phyloP scores from a whole-genome alignment of 2,888 invertebrate species.

The Volucella zonaria region DNA sequence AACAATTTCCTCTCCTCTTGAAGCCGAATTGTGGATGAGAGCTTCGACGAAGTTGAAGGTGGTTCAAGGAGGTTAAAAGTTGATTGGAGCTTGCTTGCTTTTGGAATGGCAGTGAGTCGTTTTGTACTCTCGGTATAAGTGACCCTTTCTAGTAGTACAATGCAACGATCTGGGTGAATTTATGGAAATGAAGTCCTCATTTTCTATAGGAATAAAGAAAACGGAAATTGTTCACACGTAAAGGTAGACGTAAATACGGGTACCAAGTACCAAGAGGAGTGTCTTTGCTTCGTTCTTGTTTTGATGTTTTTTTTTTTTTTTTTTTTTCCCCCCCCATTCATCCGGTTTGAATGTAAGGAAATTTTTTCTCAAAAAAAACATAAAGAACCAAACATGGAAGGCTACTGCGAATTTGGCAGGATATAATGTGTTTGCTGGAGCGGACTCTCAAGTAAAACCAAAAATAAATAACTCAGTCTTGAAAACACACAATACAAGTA shows the following conservation, averaged over 20 bases:
- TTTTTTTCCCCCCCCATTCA: background rate
- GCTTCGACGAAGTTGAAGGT: conserved; percentile 2
- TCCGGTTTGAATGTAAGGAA: conserved; percentile 10
- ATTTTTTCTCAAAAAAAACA: background rate
- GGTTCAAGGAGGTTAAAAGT: background rate
- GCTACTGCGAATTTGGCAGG: conserved; percentile 38
- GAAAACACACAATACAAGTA: too few relatives aligned
- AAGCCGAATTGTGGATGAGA: background rate
- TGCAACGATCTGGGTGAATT: conserved; percentile 60
- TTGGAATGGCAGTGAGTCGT: conserved; percentile 9
- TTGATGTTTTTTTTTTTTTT: background rate
- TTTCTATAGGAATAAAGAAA: conserved; percentile 43
- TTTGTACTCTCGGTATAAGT: conserved; percentile 41
- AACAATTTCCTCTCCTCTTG: conserved; percentile 4
- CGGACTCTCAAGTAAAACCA: background rate
- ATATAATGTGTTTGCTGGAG: background rate
- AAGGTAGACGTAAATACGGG: conserved; percentile 41
- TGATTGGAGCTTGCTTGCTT: conserved; percentile 1
- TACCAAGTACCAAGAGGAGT: background rate
- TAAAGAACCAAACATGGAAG: background rate
- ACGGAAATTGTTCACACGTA: conserved; percentile 69
- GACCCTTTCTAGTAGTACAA: conserved; percentile 57
- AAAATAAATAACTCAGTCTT: too few relatives aligned
- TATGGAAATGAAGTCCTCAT: conserved; percentile 59
- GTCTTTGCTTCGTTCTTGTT: conserved; percentile 4